A percentile compares a stretch with the other conserved stretches of the same genome.
phyloP scores from a whole-genome alignment of 2,888 invertebrate species.

The Maniola hyperantus region DNA sequence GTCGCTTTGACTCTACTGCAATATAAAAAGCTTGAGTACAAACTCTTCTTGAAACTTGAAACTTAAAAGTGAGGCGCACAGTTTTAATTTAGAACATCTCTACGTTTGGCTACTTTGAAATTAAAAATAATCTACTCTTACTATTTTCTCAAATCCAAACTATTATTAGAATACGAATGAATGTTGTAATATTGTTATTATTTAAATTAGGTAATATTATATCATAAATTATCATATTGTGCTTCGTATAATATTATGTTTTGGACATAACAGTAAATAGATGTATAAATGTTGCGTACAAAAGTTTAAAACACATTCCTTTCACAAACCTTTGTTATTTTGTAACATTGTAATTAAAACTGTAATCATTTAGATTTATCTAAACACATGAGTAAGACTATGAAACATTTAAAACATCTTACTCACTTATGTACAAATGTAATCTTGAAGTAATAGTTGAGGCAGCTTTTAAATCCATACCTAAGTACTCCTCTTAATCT shows the following conservation, averaged over 20 bases:
- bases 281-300: constrained; percentile 15
- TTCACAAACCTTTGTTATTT: constrained; percentile 21
- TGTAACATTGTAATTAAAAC: constrained; percentile 17
- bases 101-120: too few relatives aligned
- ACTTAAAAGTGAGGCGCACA: too few relatives aligned
- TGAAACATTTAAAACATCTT: too few relatives aligned
- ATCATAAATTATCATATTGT: constrained; percentile 1
- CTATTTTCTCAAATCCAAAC: neutral
- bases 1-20: too few relatives aligned
- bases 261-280: neutral
- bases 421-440: neutral
- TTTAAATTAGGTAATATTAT: neutral
- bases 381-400: constrained; percentile 1
- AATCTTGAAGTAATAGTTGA: constrained; percentile 11
- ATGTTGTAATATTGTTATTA: neutral
- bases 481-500: too few relatives aligned
- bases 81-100: too few relatives aligned
- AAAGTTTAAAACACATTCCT: constrained; percentile 15
- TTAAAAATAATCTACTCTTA: neutral
- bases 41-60: too few relatives aligned
- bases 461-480: too few relatives aligned
- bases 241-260: too few relatives aligned
- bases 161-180: neutral
- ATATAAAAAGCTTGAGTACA: too few relatives aligned
- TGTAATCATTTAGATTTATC: constrained; percentile 27